Evolutionary conservation across 2,113 vertebrate genomes (phyloP).

Genomic region (Corythoichthys intestinalis): DNA sequence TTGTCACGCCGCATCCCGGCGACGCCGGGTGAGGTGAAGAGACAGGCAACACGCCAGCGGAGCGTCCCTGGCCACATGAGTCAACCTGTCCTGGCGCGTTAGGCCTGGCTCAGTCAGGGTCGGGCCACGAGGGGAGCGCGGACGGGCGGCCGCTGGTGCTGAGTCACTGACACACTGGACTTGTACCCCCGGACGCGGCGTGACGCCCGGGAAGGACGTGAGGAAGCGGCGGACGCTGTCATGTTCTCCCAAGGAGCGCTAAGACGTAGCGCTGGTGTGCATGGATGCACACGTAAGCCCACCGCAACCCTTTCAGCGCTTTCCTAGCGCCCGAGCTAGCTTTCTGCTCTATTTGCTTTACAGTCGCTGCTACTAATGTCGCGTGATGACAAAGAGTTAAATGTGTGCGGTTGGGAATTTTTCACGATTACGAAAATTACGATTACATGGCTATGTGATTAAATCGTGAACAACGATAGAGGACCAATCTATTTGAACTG

Average conservation of each 20-base stretch:
- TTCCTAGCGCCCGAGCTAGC: not conserved
- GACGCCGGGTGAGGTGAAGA: constrained; percentile 56
- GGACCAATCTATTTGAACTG: too few species aligned
- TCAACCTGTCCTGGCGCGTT: constrained; percentile 65
- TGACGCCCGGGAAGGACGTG: constrained; percentile 15
- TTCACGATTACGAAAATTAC: not conserved
- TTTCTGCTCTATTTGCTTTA: constrained; percentile 9
- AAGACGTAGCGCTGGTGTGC: constrained; percentile 3
- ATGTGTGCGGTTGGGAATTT: not conserved
- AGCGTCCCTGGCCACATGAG: constrained; percentile 63
- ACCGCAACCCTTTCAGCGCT: not conserved
- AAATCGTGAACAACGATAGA: too few species aligned
- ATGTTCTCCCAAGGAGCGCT: constrained; percentile 14
- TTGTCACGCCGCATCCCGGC: constrained; percentile 58
- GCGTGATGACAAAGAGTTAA: not conserved
- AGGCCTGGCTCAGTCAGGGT: constrained; percentile 51
- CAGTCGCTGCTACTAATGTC: too few species aligned
- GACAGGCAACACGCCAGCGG: constrained; percentile 64
- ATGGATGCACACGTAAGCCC: constrained; percentile 13
- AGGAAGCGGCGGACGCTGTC: constrained; percentile 21
- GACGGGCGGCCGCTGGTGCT: constrained; percentile 36
- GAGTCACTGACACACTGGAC: constrained; percentile 65
- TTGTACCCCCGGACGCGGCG: constrained; percentile 33
- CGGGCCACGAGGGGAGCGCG: constrained; percentile 48
- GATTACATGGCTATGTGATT: not conserved